These are phyloP conservation scores for Drosophila takahashii DNA, from an alignment of 1,140 invertebrate genomes.

Conservation along the genomic window DNA sequence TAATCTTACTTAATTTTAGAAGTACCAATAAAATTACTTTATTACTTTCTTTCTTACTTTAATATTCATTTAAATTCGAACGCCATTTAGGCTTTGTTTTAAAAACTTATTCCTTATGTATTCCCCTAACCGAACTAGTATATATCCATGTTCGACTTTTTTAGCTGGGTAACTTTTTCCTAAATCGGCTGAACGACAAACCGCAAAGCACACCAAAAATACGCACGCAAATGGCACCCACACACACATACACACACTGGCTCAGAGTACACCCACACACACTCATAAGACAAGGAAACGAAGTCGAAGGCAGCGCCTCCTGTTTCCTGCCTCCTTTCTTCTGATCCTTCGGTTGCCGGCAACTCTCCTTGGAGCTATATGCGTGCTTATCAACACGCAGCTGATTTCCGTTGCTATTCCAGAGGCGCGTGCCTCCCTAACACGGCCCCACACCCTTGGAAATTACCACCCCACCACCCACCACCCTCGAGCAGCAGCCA, in stretches of 20 bases:
- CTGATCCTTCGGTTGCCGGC: conserved; percentile 21
- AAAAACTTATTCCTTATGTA: not conserved
- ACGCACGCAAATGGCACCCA: conserved; percentile 68
- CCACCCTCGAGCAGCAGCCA: conserved; percentile 51
- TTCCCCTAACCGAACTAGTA: not conserved
- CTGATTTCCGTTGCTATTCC: conserved; percentile 79
- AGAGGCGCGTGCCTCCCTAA: conserved; percentile 63
- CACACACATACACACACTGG: not conserved
- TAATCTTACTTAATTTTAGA: too few relatives aligned
- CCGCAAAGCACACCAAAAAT: conserved; percentile 73
- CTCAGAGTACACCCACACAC: conserved; percentile 1
- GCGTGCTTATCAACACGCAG: conserved; percentile 81
- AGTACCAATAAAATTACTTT: too few relatives aligned
- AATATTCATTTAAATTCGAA: too few relatives aligned
- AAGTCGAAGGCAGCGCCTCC: conserved; percentile 26
- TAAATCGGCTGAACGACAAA: conserved; percentile 33
- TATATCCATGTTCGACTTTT: not conserved
- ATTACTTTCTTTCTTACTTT: too few relatives aligned
- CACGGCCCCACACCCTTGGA: not conserved
- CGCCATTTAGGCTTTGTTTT: not conserved
- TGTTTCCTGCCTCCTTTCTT: conserved; percentile 2
- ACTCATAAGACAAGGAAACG: conserved; percentile 21
- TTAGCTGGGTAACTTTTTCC: conserved; percentile 2
- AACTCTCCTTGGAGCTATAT: conserved; percentile 49
- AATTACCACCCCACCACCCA: conserved; percentile 13